These are phyloP conservation scores for Junonia oenone DNA, from an alignment of 2,888 invertebrate species.

Conservation along the genomic window DNA sequence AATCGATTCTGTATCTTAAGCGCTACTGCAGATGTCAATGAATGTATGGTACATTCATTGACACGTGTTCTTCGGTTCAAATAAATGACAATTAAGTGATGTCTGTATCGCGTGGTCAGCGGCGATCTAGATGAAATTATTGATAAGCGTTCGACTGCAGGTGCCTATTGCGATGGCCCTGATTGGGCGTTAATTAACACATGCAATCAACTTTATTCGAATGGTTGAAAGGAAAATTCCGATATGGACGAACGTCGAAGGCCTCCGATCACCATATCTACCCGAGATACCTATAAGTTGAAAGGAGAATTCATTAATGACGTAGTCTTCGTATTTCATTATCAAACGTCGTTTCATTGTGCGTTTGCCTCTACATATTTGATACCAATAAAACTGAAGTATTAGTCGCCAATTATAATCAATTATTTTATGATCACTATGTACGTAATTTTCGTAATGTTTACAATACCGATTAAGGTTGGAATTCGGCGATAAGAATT, in stretches of 20 bases:
- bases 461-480: conserved; percentile 3
- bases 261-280: conserved; percentile 21
- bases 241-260: conserved; percentile 18
- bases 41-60: too few relatives aligned
- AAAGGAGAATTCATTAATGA: conserved; percentile 7
- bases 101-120: conserved; percentile 29
- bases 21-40: too few relatives aligned
- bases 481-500: not conserved
- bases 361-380: not conserved
- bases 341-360: not conserved
- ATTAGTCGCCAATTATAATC: not conserved
- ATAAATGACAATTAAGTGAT: conserved; percentile 12
- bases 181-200: conserved; percentile 24
- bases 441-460: not conserved
- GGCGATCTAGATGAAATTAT: conserved; percentile 26
- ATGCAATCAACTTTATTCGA: conserved; percentile 19
- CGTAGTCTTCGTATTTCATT: not conserved
- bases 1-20: too few relatives aligned
- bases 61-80: too few relatives aligned
- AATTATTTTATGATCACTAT: not conserved
- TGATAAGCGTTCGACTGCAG: conserved; percentile 5
- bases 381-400: not conserved
- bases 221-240: conserved; percentile 23
- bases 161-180: conserved; percentile 18
- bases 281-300: conserved; percentile 5